A percentile compares a stretch with the other conserved stretches of the same genome.
Evolutionary conservation across 2,888 invertebrate species (phyloP).

Genomic region (Spisula subtruncata): DNA sequence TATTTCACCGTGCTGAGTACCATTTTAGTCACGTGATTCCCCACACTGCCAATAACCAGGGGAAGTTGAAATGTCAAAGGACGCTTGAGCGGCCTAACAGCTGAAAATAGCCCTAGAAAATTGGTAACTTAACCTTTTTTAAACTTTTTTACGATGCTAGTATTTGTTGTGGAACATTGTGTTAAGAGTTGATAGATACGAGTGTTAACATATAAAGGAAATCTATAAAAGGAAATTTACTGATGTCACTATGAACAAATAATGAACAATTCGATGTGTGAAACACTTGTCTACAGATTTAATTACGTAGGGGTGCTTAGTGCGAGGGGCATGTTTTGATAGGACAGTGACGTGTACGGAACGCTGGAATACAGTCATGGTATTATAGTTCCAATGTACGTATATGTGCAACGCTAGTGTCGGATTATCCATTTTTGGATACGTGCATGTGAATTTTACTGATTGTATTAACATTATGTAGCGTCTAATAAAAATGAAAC

Average conservation of each 20-base stretch:
- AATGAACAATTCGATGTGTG: background rate
- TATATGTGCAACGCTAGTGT: slow-evolving; percentile 43
- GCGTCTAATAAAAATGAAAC: slow-evolving; percentile 4
- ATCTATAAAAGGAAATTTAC: background rate
- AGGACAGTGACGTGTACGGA: background rate
- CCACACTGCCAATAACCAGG: no score
- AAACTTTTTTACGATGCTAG: no score
- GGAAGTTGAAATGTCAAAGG: no score
- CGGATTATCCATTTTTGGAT: slow-evolving; percentile 31
- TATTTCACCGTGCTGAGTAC: no score
- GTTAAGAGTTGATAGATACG: background rate
- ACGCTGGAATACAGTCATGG: background rate
- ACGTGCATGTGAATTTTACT: slow-evolving; percentile 44
- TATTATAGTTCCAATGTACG: slow-evolving; percentile 18
- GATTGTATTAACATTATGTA: slow-evolving; percentile 27
- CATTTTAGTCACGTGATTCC: no score
- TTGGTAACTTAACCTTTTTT: no score
- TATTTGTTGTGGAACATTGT: background rate
- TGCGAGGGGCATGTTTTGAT: background rate
- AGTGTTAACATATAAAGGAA: background rate
- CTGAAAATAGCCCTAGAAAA: no score
- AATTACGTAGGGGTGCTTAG: background rate
- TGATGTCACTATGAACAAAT: background rate
- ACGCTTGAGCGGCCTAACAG: no score
- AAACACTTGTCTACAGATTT: background rate